phyloP scores from a whole-genome alignment of 1,140 invertebrate species.

The Leptinotarsa texana region DNA sequence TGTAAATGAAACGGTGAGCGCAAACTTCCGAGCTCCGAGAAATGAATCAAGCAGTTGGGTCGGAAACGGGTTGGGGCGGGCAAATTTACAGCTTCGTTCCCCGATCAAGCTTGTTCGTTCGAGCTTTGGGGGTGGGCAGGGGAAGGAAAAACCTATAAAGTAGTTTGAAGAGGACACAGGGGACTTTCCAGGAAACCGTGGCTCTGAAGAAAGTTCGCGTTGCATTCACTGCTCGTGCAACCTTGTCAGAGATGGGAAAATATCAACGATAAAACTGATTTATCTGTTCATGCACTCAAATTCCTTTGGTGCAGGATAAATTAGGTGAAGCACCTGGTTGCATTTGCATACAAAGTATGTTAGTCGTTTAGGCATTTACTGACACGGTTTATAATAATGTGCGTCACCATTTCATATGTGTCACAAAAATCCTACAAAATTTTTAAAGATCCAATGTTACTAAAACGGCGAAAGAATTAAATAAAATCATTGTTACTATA shows the following conservation, averaged over 20 bases:
- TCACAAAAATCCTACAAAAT: too few relatives aligned
- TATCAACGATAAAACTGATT: conserved; percentile 24
- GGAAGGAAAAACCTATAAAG: conserved; percentile 46
- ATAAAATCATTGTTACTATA: too few relatives aligned
- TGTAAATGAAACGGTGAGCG: conserved; percentile 30
- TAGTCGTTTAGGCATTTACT: too few relatives aligned
- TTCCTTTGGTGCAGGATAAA: background rate
- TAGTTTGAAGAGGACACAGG: conserved; percentile 53
- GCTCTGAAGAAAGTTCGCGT: conserved; percentile 37
- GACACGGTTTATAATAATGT: too few relatives aligned
- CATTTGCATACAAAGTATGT: too few relatives aligned
- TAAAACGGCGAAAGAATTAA: too few relatives aligned
- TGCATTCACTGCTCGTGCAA: conserved; percentile 17
- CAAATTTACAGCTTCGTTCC: conserved; percentile 47
- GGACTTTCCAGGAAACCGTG: conserved; percentile 48
- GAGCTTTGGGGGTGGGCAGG: conserved; percentile 29
- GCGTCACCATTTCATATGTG: too few relatives aligned
- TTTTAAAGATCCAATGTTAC: too few relatives aligned
- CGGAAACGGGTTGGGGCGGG: conserved; percentile 27
- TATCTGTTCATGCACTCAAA: conserved; percentile 20
- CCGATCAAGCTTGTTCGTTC: conserved; percentile 48
- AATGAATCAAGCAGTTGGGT: conserved; percentile 44
- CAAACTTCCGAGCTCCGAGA: conserved; percentile 31
- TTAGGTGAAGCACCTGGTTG: too few relatives aligned
- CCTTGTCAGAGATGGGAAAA: conserved; percentile 16